These are phyloP conservation scores for Dicyrtoma fusca DNA, from an alignment of 2,888 invertebrate species.

Conservation along the genomic window DNA sequence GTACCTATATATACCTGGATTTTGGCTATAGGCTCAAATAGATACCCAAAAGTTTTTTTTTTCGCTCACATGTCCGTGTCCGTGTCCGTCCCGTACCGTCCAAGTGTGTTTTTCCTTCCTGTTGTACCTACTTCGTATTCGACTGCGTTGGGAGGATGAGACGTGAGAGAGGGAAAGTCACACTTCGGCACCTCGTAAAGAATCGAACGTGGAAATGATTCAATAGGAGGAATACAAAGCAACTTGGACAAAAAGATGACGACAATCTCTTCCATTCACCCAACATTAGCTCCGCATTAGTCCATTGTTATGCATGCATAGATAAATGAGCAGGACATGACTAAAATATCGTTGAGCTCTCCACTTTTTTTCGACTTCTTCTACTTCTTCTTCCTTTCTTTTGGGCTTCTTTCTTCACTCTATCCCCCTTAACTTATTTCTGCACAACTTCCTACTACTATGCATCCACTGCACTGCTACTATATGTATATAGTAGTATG, in stretches of 20 bases:
- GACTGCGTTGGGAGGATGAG: conserved; percentile 49
- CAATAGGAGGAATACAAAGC: conserved; percentile 45
- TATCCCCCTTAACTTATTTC: too few species aligned
- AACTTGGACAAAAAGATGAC: conserved; percentile 26
- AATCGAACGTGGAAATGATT: conserved; percentile 52
- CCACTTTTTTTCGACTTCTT: neutral
- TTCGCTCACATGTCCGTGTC: conserved; percentile 1
- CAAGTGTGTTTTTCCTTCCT: neutral
- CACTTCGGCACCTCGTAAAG: conserved; percentile 56
- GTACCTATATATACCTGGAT: neutral
- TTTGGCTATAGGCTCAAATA: conserved; percentile 1
- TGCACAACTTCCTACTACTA: too few species aligned
- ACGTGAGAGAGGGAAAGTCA: conserved; percentile 57
- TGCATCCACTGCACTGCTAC: too few species aligned
- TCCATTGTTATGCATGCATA: conserved; percentile 28
- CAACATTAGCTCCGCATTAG: conserved; percentile 7
- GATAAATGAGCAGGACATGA: conserved; percentile 29
- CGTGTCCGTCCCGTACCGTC: too few species aligned
- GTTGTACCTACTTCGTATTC: conserved; percentile 54
- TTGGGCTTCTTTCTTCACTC: too few species aligned
- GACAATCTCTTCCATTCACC: conserved; percentile 12
- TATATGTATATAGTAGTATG: too few species aligned
- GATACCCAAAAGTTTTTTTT: conserved; percentile 16
- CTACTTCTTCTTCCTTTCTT: neutral
- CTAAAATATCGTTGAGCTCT: conserved; percentile 5